Evolutionary conservation across 2,888 invertebrate genomes (phyloP).

Genomic region (Melikaiella ostensackeni): DNA sequence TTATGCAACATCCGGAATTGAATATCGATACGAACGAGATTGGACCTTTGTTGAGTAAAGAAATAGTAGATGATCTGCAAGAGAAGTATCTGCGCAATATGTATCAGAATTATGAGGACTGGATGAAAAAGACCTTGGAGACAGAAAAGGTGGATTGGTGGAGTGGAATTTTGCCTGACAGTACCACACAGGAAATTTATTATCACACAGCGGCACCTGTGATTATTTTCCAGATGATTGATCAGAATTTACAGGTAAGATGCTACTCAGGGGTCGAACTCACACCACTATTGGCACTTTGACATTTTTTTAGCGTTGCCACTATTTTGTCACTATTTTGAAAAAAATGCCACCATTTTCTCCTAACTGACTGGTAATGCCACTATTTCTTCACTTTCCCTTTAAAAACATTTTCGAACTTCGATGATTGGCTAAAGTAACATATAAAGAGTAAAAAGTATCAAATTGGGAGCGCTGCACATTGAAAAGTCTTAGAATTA

Average conservation of each 20-base stretch:
- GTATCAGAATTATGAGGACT: conserved; percentile 93
- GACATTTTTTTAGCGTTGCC: not conserved
- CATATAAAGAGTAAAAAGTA: too few relatives aligned
- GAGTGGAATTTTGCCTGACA: conserved; percentile 87
- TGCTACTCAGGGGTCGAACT: not conserved
- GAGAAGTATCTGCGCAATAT: conserved; percentile 92
- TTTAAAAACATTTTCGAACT: too few relatives aligned
- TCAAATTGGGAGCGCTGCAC: too few relatives aligned
- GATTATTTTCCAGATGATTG: conserved; percentile 98
- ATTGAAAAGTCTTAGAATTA: too few relatives aligned
- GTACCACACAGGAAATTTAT: conserved; percentile 83
- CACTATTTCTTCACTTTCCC: too few relatives aligned
- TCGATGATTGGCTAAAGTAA: too few relatives aligned
- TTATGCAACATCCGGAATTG: conserved; percentile 93
- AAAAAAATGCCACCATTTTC: too few relatives aligned
- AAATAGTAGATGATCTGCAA: conserved; percentile 87
- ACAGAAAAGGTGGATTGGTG: conserved; percentile 97
- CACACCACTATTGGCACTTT: not conserved
- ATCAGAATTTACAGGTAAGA: conserved; percentile 90
- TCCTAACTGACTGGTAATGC: too few relatives aligned
- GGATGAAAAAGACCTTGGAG: conserved; percentile 96
- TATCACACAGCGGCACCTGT: conserved; percentile 96
- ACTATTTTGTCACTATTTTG: too few relatives aligned
- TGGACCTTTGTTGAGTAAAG: conserved; percentile 87
- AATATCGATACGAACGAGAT: conserved; percentile 85